Conservation (phyloP, 2,888 invertebrate genomes). For the Apamea crenata region DNA sequence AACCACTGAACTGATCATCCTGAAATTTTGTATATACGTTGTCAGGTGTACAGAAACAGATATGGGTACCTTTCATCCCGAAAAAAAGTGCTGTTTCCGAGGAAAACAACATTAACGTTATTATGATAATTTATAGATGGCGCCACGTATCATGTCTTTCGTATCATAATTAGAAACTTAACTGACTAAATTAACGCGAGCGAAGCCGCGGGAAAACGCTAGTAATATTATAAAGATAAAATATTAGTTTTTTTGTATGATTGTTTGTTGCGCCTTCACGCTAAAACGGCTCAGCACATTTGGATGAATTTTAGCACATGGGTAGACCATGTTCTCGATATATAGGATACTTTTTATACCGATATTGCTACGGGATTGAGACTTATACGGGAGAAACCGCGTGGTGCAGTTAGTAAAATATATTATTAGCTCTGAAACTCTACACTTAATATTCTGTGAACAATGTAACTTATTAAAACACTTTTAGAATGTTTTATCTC, state of each 20-base stretch:
- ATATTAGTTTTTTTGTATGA: not conserved
- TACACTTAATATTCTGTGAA: slow-evolving; percentile 50
- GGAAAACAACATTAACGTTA: too few relatives aligned
- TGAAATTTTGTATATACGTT: too few relatives aligned
- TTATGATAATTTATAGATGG: too few relatives aligned
- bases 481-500: slow-evolving; percentile 37
- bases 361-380: not conserved
- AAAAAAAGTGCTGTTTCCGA: too few relatives aligned
- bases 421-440: slow-evolving; percentile 17
- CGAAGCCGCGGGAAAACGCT: too few relatives aligned
- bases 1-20: too few relatives aligned
- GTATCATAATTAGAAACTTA: too few relatives aligned
- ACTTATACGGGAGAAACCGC: not conserved
- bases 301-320: not conserved
- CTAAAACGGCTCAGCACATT: not conserved
- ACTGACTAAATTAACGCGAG: too few relatives aligned
- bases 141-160: too few relatives aligned
- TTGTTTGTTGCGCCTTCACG: not conserved
- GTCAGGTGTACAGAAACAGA: too few relatives aligned
- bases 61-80: too few relatives aligned
- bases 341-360: not conserved
- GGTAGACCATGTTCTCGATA: not conserved
- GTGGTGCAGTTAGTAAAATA: not conserved
- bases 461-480: slow-evolving; percentile 48
- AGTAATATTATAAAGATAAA: not conserved